Evolutionary conservation across 2,113 vertebrate genomes (phyloP), one percentile per base, ranked within the genome.

Genomic region (Megaleporinus macrocephalus): DNA sequence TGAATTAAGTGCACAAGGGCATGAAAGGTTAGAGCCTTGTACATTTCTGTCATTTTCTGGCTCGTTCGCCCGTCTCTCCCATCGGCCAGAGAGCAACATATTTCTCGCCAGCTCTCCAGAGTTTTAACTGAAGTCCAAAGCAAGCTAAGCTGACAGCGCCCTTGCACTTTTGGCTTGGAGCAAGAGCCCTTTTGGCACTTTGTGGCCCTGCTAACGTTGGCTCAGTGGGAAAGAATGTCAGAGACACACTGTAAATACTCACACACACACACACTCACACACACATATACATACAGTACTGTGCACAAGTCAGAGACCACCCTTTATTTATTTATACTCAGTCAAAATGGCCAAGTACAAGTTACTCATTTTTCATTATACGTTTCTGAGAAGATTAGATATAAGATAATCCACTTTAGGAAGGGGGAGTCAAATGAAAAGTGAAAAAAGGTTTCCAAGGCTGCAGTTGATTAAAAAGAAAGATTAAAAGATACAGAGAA

Each of bases 161-260:
- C 90, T 94, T 95, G 93, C 91, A 88, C 91, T 93, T 75, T 30
- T 71, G 89, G 89, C 92, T 93, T 94, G 92, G 92, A 94, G 81
- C 77, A 69, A 92, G 94, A 94, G 94, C 93, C 92, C 90, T 91
- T 90, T 94, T 93, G 93, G 93, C 92, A 94, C 92, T 92, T 92
- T 89, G 89, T 88, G 86, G 90, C 89, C 85, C 79, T 88, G 80
- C 69, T 87, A 80, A 87, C 91, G 86, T 95, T 93, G 95, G 90
- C 93, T 97, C 95, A 96, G 83, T 95, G 92, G 94, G 96, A 97
- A 98, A 96, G 94, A 97, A 98, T 97, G 95, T 92, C 88, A 93
- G 94, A 95, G 93, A 96, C 92, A 95, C 93, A 95, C 95, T 92
- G 92, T 94, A 96, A 96, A 97, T 96, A 96, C 95, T 97, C 95